These are phyloP conservation scores for Frankliniella intonsa DNA, from an alignment of 2,888 invertebrate genomes.

Conservation along the genomic window DNA sequence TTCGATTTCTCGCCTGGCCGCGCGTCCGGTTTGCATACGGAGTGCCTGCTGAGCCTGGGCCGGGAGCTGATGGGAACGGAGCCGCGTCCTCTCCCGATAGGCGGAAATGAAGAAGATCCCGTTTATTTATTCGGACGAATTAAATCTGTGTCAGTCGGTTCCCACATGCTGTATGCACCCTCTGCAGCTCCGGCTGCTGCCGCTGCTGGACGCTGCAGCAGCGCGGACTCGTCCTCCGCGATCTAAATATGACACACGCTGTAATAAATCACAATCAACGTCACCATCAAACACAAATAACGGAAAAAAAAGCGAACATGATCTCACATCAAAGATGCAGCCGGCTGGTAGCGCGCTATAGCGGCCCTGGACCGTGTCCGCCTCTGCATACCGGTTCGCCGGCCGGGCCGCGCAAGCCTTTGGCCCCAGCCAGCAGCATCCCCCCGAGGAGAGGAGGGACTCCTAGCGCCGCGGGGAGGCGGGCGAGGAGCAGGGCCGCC, in stretches of 20 bases:
- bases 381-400: not conserved
- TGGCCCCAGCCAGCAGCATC: not conserved
- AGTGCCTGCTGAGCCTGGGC: no score
- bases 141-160: not conserved
- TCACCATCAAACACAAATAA: conserved; percentile 19
- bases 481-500: not conserved
- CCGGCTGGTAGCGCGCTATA: not conserved
- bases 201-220: not conserved
- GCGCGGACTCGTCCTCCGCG: not conserved
- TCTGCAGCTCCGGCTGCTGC: not conserved
- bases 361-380: not conserved
- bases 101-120: not conserved
- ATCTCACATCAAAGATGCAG: conserved; percentile 16
- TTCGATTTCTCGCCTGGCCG: no score
- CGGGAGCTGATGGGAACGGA: not conserved
- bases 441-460: not conserved
- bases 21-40: no score
- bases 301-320: conserved; percentile 18
- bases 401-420: not conserved
- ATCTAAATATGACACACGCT: conserved; percentile 20
- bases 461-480: not conserved
- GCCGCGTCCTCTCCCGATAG: not conserved
- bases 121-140: not conserved
- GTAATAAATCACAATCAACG: conserved; percentile 25
- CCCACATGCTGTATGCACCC: not conserved